These are phyloP conservation scores for Oryzias celebensis DNA, from an alignment of 2,113 vertebrate genomes.

Conservation along the genomic window DNA sequence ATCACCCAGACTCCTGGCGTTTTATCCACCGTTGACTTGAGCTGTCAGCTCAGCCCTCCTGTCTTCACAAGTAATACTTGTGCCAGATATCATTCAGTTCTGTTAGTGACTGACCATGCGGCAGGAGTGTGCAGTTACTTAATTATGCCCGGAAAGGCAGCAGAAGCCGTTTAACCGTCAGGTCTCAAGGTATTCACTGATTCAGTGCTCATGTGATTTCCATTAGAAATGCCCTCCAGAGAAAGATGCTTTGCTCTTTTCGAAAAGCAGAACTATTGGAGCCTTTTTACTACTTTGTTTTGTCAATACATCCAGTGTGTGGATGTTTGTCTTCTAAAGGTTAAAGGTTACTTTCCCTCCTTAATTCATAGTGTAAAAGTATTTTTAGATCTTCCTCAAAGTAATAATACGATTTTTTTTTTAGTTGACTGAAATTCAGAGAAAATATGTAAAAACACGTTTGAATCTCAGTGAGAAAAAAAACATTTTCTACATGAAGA, in stretches of 20 bases:
- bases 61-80: conserved; percentile 45
- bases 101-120: conserved; percentile 37
- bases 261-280: conserved; percentile 20
- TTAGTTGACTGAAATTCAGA: no score
- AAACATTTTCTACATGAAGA: no score
- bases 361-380: no score
- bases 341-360: no score
- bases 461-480: no score
- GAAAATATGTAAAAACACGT: no score
- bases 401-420: no score
- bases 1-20: conserved; percentile 29
- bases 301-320: conserved; percentile 14
- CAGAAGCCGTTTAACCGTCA: conserved; percentile 37
- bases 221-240: conserved; percentile 35
- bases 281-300: conserved; percentile 14
- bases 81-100: conserved; percentile 44
- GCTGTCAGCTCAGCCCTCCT: conserved; percentile 46
- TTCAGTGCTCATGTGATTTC: conserved; percentile 51
- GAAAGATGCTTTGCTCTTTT: conserved; percentile 45
- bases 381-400: no score
- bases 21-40: conserved; percentile 25
- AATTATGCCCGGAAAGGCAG: conserved; percentile 32
- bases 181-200: conserved; percentile 45
- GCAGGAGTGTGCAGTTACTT: conserved; percentile 34
- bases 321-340: no score